A percentile compares a stretch with the other conserved stretches of the same genome.
phyloP scores from a whole-genome alignment of 2,113 vertebrate species.

The Corydoras maculifer region DNA sequence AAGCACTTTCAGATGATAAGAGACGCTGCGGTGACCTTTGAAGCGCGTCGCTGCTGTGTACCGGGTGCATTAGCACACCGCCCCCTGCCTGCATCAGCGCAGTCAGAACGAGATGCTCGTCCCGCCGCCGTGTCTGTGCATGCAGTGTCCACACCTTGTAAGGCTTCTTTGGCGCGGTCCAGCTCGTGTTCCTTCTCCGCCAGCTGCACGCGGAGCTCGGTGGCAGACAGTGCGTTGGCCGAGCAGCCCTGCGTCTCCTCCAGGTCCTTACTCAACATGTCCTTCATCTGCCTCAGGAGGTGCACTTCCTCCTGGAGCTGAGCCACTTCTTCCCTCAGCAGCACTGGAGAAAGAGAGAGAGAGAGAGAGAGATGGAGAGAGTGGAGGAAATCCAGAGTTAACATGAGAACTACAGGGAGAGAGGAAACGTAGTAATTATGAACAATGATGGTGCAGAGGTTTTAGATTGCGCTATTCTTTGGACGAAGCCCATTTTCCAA shows the following conservation, averaged over 20 bases:
- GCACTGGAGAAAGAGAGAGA: conserved; percentile 58
- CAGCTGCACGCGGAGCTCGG: conserved; percentile 89
- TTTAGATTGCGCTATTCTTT: background rate
- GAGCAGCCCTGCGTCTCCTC: conserved; percentile 84
- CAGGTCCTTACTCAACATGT: conserved; percentile 88
- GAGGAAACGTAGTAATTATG: background rate
- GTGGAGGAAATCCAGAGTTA: background rate
- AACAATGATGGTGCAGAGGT: background rate
- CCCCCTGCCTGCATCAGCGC: no score
- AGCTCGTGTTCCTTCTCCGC: conserved; percentile 91
- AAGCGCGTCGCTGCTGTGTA: no score
- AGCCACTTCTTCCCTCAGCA: conserved; percentile 87
- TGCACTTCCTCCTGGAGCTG: conserved; percentile 95
- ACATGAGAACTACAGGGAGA: background rate
- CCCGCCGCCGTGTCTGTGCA: background rate
- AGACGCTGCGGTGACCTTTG: background rate
- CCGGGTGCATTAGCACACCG: no score
- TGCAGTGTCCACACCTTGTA: conserved; percentile 76
- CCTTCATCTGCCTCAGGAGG: conserved; percentile 95
- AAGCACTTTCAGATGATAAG: background rate
- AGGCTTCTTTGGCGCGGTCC: conserved; percentile 86
- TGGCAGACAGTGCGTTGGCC: conserved; percentile 78
- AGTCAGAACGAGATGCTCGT: background rate
- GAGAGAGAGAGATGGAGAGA: background rate
- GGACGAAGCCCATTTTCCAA: background rate